Percentiles rank a stretch among this genome's conserved stretches.
phyloP scores from a whole-genome alignment of 2,113 vertebrate genomes.

The Brienomyrus brachyistius region DNA sequence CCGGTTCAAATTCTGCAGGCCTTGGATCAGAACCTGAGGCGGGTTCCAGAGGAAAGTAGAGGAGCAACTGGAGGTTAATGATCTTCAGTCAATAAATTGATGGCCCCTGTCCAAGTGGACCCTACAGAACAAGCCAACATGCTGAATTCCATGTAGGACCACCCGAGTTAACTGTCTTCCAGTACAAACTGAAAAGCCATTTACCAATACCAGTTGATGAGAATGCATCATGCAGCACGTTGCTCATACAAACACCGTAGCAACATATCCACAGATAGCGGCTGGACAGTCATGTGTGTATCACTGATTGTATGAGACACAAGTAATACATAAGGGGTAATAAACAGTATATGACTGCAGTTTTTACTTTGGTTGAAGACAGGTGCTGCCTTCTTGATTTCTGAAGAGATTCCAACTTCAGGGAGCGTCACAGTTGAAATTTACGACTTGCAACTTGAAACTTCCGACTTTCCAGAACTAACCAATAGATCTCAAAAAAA shows the following conservation, averaged over 20 bases:
- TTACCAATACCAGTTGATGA: background rate
- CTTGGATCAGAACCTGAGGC: constrained; percentile 80
- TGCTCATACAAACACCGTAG: background rate
- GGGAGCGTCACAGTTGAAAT: background rate
- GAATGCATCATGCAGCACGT: background rate
- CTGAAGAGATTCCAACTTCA: background rate
- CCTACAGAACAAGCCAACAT: background rate
- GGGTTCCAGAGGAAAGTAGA: background rate
- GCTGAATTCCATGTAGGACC: background rate
- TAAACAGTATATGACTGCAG: background rate
- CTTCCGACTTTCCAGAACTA: background rate
- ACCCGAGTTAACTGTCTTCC: background rate
- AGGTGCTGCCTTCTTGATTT: background rate
- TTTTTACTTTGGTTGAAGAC: background rate
- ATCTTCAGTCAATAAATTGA: background rate
- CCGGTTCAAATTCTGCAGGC: constrained; percentile 85
- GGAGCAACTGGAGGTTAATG: no score
- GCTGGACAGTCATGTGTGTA: background rate
- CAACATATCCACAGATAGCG: background rate
- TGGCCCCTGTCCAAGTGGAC: background rate
- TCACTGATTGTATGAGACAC: background rate
- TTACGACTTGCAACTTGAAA: background rate
- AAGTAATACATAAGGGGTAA: background rate
- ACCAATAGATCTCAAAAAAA: background rate
- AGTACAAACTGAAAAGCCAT: background rate